Evolutionary conservation across 2,113 vertebrate species (phyloP), one percentile per base, ranked within the genome.

Genomic region (Cariama cristata): DNA sequence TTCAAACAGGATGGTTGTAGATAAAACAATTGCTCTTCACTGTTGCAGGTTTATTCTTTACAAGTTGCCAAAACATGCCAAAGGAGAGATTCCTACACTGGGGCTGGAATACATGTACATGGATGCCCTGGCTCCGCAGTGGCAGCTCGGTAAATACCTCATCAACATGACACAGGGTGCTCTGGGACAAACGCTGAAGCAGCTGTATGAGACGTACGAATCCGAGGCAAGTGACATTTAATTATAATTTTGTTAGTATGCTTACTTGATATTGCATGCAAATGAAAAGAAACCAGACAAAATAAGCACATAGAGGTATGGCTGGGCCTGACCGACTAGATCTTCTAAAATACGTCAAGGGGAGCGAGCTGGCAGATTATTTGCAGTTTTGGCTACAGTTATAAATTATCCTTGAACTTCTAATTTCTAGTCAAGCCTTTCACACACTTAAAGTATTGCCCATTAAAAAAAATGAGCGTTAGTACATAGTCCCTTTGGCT

Each of bases 61-160:
- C 96, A 99, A 99, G 83, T 91, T 99, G 92, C 99, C 99, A 11
- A 98, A 93, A 93, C 92, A 96, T 28, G 96, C 92, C 96, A 98
- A 98, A 52, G 95, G 97, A 9, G 79, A 97, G 52, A 69, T 93
- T 16, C 26, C 84, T 38, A 84, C 97, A 67, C 98, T 98, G 75
- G 99, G 99, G 5, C 97, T 99, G 74, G 98, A 99, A n/a, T 99
- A 99, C 93, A 93, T 99, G 96, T 99, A 99, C 97, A 97, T 99
- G 96, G 99, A 99, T 77, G 88, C 98, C 15, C 98, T 98, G 42
- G 92, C 94, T 38, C 91, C 93, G 0, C 95, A 90, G 85, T 99
- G 99, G 99, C 98, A 97, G 95, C 97, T 96, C 47, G 97, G 99
- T 89, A 96, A 97, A 94, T 98, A 98, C 83, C 98, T 98, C 23